These are phyloP conservation scores for Actinemys pallida DNA, from an alignment of 2,113 vertebrate species.

Conservation along the genomic window DNA sequence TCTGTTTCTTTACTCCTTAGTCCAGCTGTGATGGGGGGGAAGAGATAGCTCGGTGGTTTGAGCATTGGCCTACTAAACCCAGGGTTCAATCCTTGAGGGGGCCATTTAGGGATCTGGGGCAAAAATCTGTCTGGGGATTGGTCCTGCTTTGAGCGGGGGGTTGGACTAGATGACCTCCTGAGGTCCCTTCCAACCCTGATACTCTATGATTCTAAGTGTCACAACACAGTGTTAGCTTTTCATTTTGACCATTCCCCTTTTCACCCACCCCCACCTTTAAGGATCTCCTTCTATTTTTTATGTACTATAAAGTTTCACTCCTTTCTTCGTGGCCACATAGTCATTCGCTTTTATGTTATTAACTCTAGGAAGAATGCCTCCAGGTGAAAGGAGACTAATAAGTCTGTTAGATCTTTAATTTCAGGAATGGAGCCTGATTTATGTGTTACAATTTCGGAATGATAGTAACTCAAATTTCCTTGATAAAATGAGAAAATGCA, in stretches of 20 bases:
- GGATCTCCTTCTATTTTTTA: not conserved
- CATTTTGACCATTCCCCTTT: slow-evolving; percentile 22
- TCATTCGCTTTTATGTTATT: slow-evolving; percentile 67
- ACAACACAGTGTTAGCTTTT: slow-evolving; percentile 34
- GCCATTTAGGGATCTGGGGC: no score
- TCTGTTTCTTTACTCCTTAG: slow-evolving; percentile 34
- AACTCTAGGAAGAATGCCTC: slow-evolving; percentile 66
- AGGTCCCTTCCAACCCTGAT: no score
- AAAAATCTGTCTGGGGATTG: no score
- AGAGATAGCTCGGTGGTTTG: no score
- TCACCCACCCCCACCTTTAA: not conserved
- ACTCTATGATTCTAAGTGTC: not conserved
- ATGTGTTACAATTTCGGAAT: slow-evolving; percentile 48
- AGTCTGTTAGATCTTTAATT: slow-evolving; percentile 31
- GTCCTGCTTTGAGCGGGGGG: no score
- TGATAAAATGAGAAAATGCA: not conserved
- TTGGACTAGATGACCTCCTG: no score
- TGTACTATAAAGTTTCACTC: slow-evolving; percentile 16
- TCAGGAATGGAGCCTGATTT: slow-evolving; percentile 27
- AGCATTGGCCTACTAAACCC: no score
- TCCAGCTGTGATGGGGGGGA: not conserved
- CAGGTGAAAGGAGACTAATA: slow-evolving; percentile 43
- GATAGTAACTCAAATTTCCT: slow-evolving; percentile 14
- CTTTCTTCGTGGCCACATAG: slow-evolving; percentile 21
- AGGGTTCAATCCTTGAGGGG: no score